A percentile compares a stretch with the other conserved stretches of the same genome.
phyloP scores from a whole-genome alignment of 2,888 invertebrate species.

The Pandemis heparana region DNA sequence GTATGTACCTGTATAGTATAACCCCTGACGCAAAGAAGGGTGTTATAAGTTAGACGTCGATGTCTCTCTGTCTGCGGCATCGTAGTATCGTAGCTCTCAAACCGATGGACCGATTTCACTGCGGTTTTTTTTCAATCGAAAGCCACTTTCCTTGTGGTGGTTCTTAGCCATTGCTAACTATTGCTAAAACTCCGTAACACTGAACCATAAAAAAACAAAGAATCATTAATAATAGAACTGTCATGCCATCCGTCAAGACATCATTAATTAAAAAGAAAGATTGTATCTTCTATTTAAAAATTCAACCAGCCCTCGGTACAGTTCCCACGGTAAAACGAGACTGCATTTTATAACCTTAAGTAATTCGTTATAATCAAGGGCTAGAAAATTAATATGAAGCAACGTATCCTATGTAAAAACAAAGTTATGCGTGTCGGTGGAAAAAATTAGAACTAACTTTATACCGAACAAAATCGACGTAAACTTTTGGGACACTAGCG shows the following conservation, averaged over 20 bases:
- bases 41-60: no score
- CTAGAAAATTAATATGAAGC: neutral
- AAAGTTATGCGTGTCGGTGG: neutral
- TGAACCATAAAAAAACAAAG: no score
- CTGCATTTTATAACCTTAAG: neutral
- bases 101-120: no score
- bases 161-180: no score
- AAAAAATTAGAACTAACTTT: neutral
- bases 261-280: slow-evolving; percentile 2
- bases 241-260: neutral
- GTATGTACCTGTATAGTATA: no score
- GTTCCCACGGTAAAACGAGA: slow-evolving; percentile 1
- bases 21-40: no score
- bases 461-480: neutral
- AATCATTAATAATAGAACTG: neutral
- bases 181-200: neutral
- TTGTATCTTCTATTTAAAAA: neutral
- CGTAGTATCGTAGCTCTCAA: no score
- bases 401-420: neutral
- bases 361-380: neutral
- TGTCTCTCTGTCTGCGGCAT: no score
- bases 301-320: neutral
- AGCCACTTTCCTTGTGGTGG: no score
- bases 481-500: neutral
- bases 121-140: no score